These are phyloP conservation scores for Nymphicus hollandicus DNA, from an alignment of 2,113 vertebrate species.

Conservation along the genomic window DNA sequence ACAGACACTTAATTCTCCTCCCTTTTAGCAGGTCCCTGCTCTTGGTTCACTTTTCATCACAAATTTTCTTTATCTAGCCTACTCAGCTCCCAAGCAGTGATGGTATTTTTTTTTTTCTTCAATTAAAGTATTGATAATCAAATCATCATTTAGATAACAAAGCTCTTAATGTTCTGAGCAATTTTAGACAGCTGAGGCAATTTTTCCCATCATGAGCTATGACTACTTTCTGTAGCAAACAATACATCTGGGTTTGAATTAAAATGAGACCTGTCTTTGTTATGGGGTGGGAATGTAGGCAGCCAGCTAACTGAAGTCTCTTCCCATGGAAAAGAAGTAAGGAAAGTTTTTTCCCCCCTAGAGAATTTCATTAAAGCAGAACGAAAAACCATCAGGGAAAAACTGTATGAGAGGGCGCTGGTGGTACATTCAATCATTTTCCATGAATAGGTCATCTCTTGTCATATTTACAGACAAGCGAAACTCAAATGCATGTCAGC, in stretches of 20 bases:
- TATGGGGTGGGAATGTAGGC: background rate
- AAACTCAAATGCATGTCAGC: background rate
- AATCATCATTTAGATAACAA: conserved; percentile 49
- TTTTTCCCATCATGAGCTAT: background rate
- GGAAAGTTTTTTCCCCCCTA: background rate
- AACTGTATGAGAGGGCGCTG: background rate
- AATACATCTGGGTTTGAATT: background rate
- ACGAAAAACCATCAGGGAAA: background rate
- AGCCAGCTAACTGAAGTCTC: background rate
- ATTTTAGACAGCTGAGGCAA: conserved; percentile 35
- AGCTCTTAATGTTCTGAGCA: background rate
- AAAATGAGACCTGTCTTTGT: background rate
- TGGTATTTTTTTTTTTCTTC: background rate
- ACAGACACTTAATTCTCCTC: background rate
- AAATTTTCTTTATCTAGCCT: background rate
- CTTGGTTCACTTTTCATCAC: background rate
- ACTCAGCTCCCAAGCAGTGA: background rate
- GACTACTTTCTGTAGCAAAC: background rate
- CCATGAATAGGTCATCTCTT: background rate
- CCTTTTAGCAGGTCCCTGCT: background rate
- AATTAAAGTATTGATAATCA: conserved; percentile 28
- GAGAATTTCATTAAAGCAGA: background rate
- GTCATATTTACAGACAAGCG: conserved; percentile 26
- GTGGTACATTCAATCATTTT: background rate
- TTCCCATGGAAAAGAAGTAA: background rate